A percentile compares a stretch with the other conserved stretches of the same genome.
phyloP scores from a whole-genome alignment of 2,113 vertebrate species.

The Chaetodon trifascialis region DNA sequence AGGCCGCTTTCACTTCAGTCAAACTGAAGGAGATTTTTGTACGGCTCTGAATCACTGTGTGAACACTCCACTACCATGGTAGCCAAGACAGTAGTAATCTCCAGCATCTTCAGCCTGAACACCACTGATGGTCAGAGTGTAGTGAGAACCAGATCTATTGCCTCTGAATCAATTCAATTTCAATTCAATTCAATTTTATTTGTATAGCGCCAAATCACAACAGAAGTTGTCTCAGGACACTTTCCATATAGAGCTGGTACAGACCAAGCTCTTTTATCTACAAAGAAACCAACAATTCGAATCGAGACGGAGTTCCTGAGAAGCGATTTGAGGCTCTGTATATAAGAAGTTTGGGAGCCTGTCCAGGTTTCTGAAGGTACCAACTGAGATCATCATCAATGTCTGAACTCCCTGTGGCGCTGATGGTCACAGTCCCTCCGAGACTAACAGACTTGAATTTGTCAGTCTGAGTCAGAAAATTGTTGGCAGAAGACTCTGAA shows the following conservation, averaged over 20 bases:
- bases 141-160: background rate
- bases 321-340: fast-evolving
- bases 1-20: slow-evolving; percentile 23
- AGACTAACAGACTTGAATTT: slow-evolving; percentile 29
- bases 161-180: no score
- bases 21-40: slow-evolving; percentile 6
- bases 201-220: no score
- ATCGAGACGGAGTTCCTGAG: background rate
- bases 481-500: slow-evolving; percentile 43
- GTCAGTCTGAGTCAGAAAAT: slow-evolving; percentile 57
- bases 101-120: background rate
- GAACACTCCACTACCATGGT: background rate
- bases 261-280: no score
- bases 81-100: background rate
- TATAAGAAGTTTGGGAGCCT: slow-evolving; percentile 74
- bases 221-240: no score
- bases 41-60: background rate
- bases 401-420: slow-evolving; percentile 38
- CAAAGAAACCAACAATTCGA: no score
- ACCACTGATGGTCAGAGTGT: background rate
- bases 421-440: slow-evolving; percentile 55
- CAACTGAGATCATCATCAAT: slow-evolving; percentile 42
- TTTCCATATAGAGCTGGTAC: no score
- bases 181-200: no score
- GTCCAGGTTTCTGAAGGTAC: slow-evolving; percentile 76